A percentile compares a stretch with the other conserved stretches of the same genome.
Conservation (phyloP, 2,888 invertebrate genomes). For the Argynnis bischoffii region DNA sequence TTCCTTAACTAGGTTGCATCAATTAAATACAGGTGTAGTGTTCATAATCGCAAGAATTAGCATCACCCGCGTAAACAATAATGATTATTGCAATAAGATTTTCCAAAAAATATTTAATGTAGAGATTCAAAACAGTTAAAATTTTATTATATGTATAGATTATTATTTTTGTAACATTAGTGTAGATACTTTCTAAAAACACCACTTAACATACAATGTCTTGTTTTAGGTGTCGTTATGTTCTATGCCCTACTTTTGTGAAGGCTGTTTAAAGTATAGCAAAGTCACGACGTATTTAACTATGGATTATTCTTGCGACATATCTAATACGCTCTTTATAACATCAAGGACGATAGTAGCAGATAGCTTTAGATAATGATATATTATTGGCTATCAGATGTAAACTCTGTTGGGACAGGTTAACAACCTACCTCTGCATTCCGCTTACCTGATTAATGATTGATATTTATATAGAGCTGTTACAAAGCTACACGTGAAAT, state of each 20-base stretch:
- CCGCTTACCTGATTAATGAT: constrained; percentile 56
- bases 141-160: no score
- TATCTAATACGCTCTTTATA: constrained; percentile 56
- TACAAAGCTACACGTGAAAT: background rate
- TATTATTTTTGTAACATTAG: no score
- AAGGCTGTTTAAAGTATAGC: no score
- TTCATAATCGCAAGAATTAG: no score
- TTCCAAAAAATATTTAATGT: no score
- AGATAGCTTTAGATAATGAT: constrained; percentile 67
- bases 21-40: no score
- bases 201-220: background rate
- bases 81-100: no score
- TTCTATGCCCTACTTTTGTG: background rate
- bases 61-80: no score
- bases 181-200: background rate
- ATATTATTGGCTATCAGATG: constrained; percentile 71
- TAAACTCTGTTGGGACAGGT: constrained; percentile 67
- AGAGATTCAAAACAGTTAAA: no score
- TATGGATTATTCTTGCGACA: constrained; percentile 65
- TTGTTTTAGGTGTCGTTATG: background rate
- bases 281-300: constrained; percentile 70
- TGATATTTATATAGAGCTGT: constrained; percentile 61
- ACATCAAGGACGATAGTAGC: constrained; percentile 61
- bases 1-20: no score
- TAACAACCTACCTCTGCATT: constrained; percentile 71